Evolutionary conservation across 2,888 invertebrate species (phyloP), one percentile per base, ranked within the genome.

Genomic region (Apamea anceps): DNA sequence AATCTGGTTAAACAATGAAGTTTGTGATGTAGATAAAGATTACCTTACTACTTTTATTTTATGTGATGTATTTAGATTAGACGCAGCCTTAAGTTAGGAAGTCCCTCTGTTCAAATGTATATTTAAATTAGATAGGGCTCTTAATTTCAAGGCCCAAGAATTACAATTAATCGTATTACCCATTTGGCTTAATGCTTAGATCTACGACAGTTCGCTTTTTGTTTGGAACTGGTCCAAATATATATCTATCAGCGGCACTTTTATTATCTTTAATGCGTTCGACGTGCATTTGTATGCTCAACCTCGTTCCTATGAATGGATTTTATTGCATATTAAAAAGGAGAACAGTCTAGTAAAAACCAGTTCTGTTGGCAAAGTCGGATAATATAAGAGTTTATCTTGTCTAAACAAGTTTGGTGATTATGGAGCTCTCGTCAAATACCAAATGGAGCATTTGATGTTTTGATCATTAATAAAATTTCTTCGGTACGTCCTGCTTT

Each of bases 81-180:
- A 72, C 48, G 62, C 66, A 67, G 70, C 75, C 51, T 80, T 77
- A 60, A 82, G 75, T 82, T 63, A 70, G 68, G 25, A 85, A 82
- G 80, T 77, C 68, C 71, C 72, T 79, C 71, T 74, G 72, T 81
- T 82, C 77, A 86, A 85, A 82, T 85, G 80, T 85, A 72, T 87
- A 87, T 86, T 87, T 81, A 86, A 87, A 90, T 88, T 84, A 90
- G 82, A 86, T 87, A 82, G 85, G 82, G 87, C 85, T 88, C 87
- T 88, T 87, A 85, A 91, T 91, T 92, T 89, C 80, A 90, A 87
- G 89, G 88, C 80, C 85, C 85, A 87, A 89, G 88, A 85, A 86
- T 85, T 88, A 91, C 91, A 91, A 92, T 92, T 91, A 92, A 91
- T 91, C 87, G 86, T 89, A 86, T 87, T 90, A 89, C 89, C 90